Evolutionary conservation across 2,888 invertebrate species (phyloP), one percentile per base, ranked within the genome.

Genomic region (Liposcelis brunnea): DNA sequence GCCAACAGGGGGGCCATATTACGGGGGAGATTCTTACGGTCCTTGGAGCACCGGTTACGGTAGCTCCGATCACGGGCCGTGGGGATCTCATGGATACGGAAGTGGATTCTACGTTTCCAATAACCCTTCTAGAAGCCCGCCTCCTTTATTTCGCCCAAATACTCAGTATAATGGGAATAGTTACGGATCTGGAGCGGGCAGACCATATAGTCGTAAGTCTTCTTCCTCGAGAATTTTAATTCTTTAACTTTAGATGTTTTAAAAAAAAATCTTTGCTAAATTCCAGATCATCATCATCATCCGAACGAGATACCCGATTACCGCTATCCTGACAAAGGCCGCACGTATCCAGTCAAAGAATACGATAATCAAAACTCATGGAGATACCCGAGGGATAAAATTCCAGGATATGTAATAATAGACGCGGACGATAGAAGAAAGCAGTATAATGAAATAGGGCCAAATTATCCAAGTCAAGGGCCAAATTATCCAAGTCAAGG

Each of bases 1-100:
- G 14, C 7, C 11, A 10, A 75, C 74, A 46, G 71, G 73, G 0
- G 69, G 75, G 54, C 77, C 77, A 56, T 55, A 65, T 2, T 57
- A 60, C 8, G 40, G 21, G 31, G 43, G 43, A 18, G 21, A 33
- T 14, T 33, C 16, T 32, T 14, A 18, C 16, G 26, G 26, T 26
- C 26, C 26, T 26, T 1, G 43, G 43, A 15, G 36, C 15, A 15
- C 15, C 15, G 26, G 36, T 14, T 8, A 14, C 16, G 14, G 36
- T 8, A 36, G 16, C 36, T 2, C 18, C 31, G 37, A 19, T 11
- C 34, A 11, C 31, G 14, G 38, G 18, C 26, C 18, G 7, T 34
- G 19, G 19, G 32, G 45, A n/a, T 40, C 40, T 43, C 46, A 44
- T 33, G 51, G 50, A 11, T 31, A 40, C 26, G 46, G 45, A 32